Evolutionary conservation across 2,113 vertebrate species (phyloP).

Genomic region (Trogon melanurus): DNA sequence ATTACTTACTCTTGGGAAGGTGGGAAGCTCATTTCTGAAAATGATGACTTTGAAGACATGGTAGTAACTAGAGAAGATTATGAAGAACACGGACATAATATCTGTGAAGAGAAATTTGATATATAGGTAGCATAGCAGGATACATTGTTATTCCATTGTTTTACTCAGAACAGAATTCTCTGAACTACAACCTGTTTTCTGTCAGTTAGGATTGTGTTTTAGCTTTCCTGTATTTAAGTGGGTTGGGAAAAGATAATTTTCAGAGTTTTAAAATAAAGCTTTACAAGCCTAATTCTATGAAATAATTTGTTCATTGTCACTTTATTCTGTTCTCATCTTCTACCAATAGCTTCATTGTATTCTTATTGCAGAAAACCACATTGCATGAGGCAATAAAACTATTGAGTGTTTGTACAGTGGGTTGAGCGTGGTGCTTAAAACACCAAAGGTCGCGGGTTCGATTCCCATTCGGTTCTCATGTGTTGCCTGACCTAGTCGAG

Average conservation of each 20-base stretch:
- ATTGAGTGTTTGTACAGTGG: neutral
- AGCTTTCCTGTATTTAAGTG: slow-evolving; percentile 54
- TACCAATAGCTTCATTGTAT: neutral
- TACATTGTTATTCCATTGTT: neutral
- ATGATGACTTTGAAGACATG: slow-evolving; percentile 95
- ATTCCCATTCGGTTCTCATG: no score
- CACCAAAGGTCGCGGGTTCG: no score
- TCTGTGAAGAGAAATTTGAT: slow-evolving; percentile 98
- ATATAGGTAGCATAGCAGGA: slow-evolving; percentile 76
- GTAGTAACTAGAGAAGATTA: slow-evolving; percentile 96
- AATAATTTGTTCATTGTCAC: neutral
- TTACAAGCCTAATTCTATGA: neutral
- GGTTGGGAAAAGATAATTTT: slow-evolving; percentile 9
- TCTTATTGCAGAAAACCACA: neutral
- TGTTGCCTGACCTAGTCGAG: no score
- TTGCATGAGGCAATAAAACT: neutral
- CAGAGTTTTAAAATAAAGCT: slow-evolving; percentile 7
- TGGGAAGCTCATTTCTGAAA: slow-evolving; percentile 92
- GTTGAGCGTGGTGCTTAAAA: neutral
- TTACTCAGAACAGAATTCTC: slow-evolving; percentile 17
- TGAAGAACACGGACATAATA: slow-evolving; percentile 94
- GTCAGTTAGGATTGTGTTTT: slow-evolving; percentile 46
- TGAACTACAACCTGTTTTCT: neutral
- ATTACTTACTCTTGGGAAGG: slow-evolving; percentile 96
- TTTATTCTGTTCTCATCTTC: neutral